Evolutionary conservation across 2,797 vertebrate species (phyloP).

Genomic region (Acanthurus tractus): DNA sequence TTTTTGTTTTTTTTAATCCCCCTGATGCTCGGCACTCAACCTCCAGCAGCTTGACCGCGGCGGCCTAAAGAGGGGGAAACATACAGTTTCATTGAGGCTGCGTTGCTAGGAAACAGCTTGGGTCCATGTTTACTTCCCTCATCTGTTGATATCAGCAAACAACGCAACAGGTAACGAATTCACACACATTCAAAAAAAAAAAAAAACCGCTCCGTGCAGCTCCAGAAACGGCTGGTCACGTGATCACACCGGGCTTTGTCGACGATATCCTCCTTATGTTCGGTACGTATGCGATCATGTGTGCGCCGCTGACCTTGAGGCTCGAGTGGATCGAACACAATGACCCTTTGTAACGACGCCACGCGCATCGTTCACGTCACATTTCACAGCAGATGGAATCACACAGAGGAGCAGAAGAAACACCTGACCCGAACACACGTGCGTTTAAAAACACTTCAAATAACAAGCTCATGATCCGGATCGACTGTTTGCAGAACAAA

Average conservation of each 20-base stretch:
- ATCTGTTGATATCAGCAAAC: not conserved
- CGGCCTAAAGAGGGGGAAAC: not conserved
- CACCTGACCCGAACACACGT: conserved; percentile 18
- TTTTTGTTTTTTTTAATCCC: too few relatives aligned
- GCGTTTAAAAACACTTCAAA: conserved; percentile 18
- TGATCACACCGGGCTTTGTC: not conserved
- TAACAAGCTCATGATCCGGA: conserved; percentile 8
- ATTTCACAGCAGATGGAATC: conserved; percentile 14
- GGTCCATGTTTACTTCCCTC: conserved; percentile 14
- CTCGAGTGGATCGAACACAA: conserved; percentile 50
- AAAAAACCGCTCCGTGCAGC: not conserved
- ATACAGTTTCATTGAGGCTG: conserved; percentile 1
- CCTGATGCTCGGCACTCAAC: conserved; percentile 10
- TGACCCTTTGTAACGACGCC: conserved; percentile 51
- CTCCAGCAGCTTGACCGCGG: conserved; percentile 10
- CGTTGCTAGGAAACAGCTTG: conserved; percentile 50
- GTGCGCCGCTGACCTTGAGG: conserved; percentile 1
- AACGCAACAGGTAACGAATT: not conserved
- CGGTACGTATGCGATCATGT: not conserved
- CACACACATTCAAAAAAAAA: not conserved
- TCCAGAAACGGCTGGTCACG: not conserved
- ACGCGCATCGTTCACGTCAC: conserved; percentile 8
- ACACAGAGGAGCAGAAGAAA: conserved; percentile 15
- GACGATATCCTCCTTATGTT: not conserved
- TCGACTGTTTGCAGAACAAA: conserved; percentile 2